These are phyloP conservation scores for Limnephilus lunatus DNA, from an alignment of 2,888 invertebrate species.

Conservation along the genomic window DNA sequence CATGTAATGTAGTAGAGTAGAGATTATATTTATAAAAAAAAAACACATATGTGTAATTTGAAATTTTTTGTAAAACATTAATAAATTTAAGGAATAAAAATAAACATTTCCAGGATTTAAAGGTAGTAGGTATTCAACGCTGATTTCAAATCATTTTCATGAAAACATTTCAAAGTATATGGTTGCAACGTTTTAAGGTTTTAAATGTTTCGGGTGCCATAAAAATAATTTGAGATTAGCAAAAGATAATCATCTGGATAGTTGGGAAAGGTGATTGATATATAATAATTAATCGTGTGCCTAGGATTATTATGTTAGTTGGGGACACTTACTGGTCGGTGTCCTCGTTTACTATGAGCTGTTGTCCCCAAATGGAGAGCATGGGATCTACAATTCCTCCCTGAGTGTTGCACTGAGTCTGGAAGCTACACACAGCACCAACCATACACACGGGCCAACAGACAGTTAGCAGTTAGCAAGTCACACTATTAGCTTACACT, in stretches of 20 bases:
- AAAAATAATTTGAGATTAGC: slow-evolving; percentile 59
- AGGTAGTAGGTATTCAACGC: slow-evolving; percentile 30
- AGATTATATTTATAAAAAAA: slow-evolving; percentile 21
- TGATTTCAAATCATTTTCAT: slow-evolving; percentile 48
- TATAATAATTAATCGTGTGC: slow-evolving; percentile 70
- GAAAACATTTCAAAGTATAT: not conserved
- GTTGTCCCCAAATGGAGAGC: slow-evolving; percentile 98
- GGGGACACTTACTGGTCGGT: slow-evolving; percentile 93
- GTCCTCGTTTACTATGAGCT: slow-evolving; percentile 98
- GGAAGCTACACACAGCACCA: slow-evolving; percentile 80
- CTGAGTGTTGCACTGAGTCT: slow-evolving; percentile 93
- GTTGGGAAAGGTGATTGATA: slow-evolving; percentile 68
- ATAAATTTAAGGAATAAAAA: slow-evolving; percentile 24
- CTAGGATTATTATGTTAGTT: slow-evolving; percentile 69
- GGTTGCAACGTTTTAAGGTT: not conserved
- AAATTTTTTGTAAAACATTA: not conserved
- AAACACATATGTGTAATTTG: not conserved
- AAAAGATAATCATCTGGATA: slow-evolving; percentile 4
- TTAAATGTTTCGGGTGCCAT: not conserved
- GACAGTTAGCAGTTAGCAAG: slow-evolving; percentile 65
- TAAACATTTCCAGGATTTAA: slow-evolving; percentile 35
- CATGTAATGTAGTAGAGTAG: slow-evolving; percentile 32
- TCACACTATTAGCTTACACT: slow-evolving; percentile 57
- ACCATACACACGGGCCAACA: slow-evolving; percentile 67
- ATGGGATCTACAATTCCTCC: slow-evolving; percentile 98